phyloP scores from a whole-genome alignment of 2,113 vertebrate species.

The Serinus canaria region DNA sequence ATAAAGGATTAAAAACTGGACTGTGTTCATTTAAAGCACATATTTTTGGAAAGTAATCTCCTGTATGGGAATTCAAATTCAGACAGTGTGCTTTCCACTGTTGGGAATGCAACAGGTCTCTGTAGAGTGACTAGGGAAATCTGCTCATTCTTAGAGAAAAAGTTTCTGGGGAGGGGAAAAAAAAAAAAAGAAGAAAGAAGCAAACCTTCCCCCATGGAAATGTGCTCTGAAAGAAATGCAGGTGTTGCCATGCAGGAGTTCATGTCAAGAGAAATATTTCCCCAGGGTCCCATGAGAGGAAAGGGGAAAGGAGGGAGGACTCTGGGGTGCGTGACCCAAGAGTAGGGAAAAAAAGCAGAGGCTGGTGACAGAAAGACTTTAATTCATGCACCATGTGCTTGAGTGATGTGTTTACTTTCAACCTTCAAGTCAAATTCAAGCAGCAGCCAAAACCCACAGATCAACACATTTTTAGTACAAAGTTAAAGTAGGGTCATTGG shows the following conservation, averaged over 20 bases:
- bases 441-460: slow-evolving; percentile 52
- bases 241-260: slow-evolving; percentile 55
- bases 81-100: neutral
- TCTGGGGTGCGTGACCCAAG: slow-evolving; percentile 48
- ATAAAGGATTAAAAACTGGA: neutral
- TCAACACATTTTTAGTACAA: slow-evolving; percentile 38
- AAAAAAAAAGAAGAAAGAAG: neutral
- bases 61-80: neutral
- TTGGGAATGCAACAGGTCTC: slow-evolving; percentile 29
- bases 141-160: slow-evolving; percentile 47
- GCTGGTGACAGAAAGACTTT: slow-evolving; percentile 70
- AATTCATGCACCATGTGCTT: slow-evolving; percentile 65
- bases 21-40: neutral
- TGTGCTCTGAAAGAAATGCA: slow-evolving; percentile 53
- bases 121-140: neutral
- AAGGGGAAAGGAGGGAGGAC: slow-evolving; percentile 35
- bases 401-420: slow-evolving; percentile 73
- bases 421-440: slow-evolving; percentile 63
- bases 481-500: slow-evolving; percentile 21
- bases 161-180: slow-evolving; percentile 19
- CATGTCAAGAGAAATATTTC: slow-evolving; percentile 73
- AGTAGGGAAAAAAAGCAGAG: slow-evolving; percentile 22
- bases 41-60: neutral
- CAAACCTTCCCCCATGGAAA: slow-evolving; percentile 3
- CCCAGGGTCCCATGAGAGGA: slow-evolving; percentile 65